Evolutionary conservation across 2,113 vertebrate genomes (phyloP).

Genomic region (Centrocercus urophasianus): DNA sequence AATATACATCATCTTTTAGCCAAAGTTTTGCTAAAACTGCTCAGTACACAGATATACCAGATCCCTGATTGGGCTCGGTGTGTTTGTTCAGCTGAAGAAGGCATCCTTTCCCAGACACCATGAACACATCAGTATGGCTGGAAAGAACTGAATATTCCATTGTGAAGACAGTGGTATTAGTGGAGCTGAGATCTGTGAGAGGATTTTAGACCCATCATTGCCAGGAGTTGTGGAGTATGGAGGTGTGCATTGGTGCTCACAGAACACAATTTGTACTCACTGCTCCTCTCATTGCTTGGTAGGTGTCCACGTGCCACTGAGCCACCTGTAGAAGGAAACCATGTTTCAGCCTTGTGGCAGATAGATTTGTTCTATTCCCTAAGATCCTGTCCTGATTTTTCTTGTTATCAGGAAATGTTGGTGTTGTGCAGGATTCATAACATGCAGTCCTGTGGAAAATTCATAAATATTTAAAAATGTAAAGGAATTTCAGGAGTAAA

Average conservation of each 20-base stretch:
- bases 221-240: not conserved
- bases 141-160: fast-evolving
- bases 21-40: not conserved
- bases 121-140: not conserved
- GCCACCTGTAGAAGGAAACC: not conserved
- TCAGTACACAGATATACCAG: not conserved
- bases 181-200: not conserved
- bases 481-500: not conserved
- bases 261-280: not conserved
- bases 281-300: not conserved
- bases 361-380: not conserved
- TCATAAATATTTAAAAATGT: not conserved
- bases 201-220: not conserved
- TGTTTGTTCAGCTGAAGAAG: not conserved
- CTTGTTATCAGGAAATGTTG: not conserved
- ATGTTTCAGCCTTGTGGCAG: not conserved
- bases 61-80: not conserved
- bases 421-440: not conserved
- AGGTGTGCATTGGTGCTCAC: not conserved
- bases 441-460: not conserved
- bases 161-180: not conserved
- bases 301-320: not conserved
- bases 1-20: not conserved
- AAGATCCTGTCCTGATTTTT: not conserved
- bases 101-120: not conserved